These are phyloP conservation scores for Acrocyrtus sp. DNA, from an alignment of 2,888 invertebrate species.

Conservation along the genomic window DNA sequence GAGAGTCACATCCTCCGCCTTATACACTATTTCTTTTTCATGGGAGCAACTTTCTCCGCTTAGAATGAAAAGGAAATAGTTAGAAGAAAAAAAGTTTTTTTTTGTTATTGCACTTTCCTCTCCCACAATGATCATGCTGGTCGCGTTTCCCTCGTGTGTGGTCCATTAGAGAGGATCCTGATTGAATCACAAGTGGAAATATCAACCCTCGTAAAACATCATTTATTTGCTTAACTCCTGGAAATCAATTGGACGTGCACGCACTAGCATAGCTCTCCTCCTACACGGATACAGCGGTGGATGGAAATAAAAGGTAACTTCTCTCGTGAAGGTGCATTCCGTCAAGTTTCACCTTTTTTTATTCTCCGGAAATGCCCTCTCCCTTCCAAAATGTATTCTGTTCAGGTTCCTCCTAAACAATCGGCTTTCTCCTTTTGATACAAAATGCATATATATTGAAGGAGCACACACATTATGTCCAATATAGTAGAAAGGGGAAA, in stretches of 20 bases:
- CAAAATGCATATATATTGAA: slow-evolving; percentile 32
- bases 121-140: neutral
- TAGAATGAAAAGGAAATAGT: too few species aligned
- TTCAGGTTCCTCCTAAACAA: slow-evolving; percentile 46
- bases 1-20: too few species aligned
- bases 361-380: neutral
- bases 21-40: too few species aligned
- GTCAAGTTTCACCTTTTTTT: neutral
- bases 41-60: too few species aligned
- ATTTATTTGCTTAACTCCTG: slow-evolving; percentile 18
- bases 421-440: slow-evolving; percentile 21
- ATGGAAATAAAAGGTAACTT: slow-evolving; percentile 11
- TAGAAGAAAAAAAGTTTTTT: too few species aligned
- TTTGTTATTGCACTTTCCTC: slow-evolving; percentile 1
- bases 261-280: neutral
- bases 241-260: slow-evolving; percentile 38
- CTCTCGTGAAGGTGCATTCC: neutral
- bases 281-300: too few species aligned
- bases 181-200: slow-evolving; percentile 38
- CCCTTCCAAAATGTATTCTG: slow-evolving; percentile 27
- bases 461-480: neutral
- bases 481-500: neutral
- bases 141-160: slow-evolving; percentile 28
- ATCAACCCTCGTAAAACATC: slow-evolving; percentile 5
- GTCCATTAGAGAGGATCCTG: slow-evolving; percentile 35